Base-by-base conservation (phyloP, 2,888 invertebrate genomes). In the Antitype chi region DNA sequence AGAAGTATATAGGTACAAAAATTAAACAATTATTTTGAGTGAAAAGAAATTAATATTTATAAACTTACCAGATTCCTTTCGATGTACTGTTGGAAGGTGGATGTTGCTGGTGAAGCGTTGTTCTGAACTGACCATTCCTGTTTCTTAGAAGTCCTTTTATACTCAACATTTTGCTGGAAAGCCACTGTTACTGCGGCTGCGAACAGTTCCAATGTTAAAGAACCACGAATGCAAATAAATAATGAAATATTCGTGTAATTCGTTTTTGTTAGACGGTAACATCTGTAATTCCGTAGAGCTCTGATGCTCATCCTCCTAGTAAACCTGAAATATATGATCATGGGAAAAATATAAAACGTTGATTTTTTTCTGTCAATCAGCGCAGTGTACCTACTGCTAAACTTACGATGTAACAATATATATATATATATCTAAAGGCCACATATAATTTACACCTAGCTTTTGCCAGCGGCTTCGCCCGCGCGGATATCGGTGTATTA, bases 91-190 rank as follows among this genome's bases (percentile, higher is more conserved):
- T 87, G 85, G 74, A 84, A 82, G 74, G 72, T 89, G 85, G 86
- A 81, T 81, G 79, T 66, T 74, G 77, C 62, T 72, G 85, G 66
- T 88, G 90, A 88, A 91, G 88, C 89, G 87, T 82, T 90, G 91
- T 88, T 93, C 93, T 94, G 94, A 95, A 96, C 95, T 96, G 94
- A 62, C 88, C 85, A 89, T 78, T 84, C 85, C 81, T 82, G 73
- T 84, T 74, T 79, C 80, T 85, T 78, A 88, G 83, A 82, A 81
- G 87, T 78, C 81, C 92, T 96, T 96, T 94, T 95, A 96, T 95
- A 95, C 90, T 71, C 72, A 85, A 82, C 76, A 80, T 82, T 85
- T 76, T 81, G 70, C 78, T 88, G 81, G 81, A 85, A 71, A 79
- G 17, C 49, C 53, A 72, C 63, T 70, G 80, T 84, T 73, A 52